Base-by-base conservation (phyloP, 2,888 invertebrate species). In the Luperina nickerlii region DNA sequence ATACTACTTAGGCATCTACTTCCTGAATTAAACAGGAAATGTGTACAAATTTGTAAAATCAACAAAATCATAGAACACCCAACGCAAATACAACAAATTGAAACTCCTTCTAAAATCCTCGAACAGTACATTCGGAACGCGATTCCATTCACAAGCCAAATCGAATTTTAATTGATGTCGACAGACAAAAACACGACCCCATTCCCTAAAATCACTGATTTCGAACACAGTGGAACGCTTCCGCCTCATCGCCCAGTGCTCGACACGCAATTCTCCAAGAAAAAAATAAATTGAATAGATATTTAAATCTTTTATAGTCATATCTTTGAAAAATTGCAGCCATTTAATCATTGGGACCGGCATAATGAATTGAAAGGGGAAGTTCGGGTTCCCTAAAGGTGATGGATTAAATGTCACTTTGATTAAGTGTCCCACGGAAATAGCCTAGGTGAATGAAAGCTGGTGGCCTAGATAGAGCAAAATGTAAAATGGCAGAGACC, bases 321-420 rank as follows among this genome's bases (percentile, higher is more conserved):
- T 90, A 88, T 89, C 90, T 91, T 91, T 94, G 94, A 94, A 92
- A 94, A 93, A 94, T 93, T 92, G 91, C 91, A 91, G 76, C 90
- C 87, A 90, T 92, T 92, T 90, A 91, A 89, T 90, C 91, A 89
- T 91, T 93, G 91, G 83, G 90, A 78, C 82, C 81, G 84, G 80
- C 82, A 90, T 93, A 93, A 94, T 93, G 92, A 93, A 94, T 94
- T 91, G 92, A 91, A 92, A 89, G 84, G 90, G 91, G 88, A 92
- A 91, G 90, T 90, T 90, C 90, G 84, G 87, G 83, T 66, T 76
- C 76, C 85, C 70, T 81, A 84, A 85, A 86, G 87, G 90, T 94
- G 93, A 94, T 94, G 90, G 93, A 94, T 94, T 92, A 85, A 88
- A 88, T 90, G 93, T 92, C 93, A 91, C 89, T 91, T 90, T 92